Percentiles rank a stretch among this genome's conserved stretches.
phyloP scores from a whole-genome alignment of 2,888 invertebrate genomes.

The Drosophila nr. fundita region DNA sequence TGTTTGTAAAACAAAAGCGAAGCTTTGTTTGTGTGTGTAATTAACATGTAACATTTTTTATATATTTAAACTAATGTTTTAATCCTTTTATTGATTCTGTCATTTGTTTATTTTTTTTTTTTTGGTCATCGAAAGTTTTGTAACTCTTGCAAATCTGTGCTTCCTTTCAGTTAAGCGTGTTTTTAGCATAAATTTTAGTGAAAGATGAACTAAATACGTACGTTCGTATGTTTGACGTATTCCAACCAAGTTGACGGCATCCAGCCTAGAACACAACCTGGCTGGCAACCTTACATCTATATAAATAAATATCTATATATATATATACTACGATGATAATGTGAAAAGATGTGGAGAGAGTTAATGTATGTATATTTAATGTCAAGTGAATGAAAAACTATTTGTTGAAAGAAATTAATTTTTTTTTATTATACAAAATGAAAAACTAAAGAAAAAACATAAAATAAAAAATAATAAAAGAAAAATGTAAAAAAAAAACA shows the following conservation, averaged over 20 bases:
- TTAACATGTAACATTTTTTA: slow-evolving; percentile 34
- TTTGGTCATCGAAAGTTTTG: slow-evolving; percentile 53
- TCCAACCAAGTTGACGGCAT: slow-evolving; percentile 57
- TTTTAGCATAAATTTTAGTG: slow-evolving; percentile 82
- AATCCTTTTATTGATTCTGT: slow-evolving; percentile 6
- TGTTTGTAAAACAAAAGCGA: slow-evolving; percentile 36
- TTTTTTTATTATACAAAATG: slow-evolving; percentile 76
- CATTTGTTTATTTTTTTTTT: slow-evolving; percentile 27
- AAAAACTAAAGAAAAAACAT: slow-evolving; percentile 59
- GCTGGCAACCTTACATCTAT: slow-evolving; percentile 39
- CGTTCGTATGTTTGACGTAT: slow-evolving; percentile 54
- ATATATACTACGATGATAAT: slow-evolving; percentile 47
- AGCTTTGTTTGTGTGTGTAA: slow-evolving; percentile 48
- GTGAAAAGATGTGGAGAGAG: slow-evolving; percentile 36
- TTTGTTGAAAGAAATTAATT: slow-evolving; percentile 76
- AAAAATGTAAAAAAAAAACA: slow-evolving; percentile 53
- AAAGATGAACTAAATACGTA: slow-evolving; percentile 62
- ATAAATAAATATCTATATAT: slow-evolving; percentile 34
- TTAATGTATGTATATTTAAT: slow-evolving; percentile 74
- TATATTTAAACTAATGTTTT: slow-evolving; percentile 44
- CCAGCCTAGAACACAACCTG: slow-evolving; percentile 24
- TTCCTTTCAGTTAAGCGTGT: slow-evolving; percentile 83
- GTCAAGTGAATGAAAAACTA: slow-evolving; percentile 73
- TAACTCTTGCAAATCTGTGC: slow-evolving; percentile 81
- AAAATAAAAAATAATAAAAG: slow-evolving; percentile 56